These are phyloP conservation scores for Sinella curviseta DNA, from an alignment of 1,140 invertebrate genomes.

Conservation along the genomic window DNA sequence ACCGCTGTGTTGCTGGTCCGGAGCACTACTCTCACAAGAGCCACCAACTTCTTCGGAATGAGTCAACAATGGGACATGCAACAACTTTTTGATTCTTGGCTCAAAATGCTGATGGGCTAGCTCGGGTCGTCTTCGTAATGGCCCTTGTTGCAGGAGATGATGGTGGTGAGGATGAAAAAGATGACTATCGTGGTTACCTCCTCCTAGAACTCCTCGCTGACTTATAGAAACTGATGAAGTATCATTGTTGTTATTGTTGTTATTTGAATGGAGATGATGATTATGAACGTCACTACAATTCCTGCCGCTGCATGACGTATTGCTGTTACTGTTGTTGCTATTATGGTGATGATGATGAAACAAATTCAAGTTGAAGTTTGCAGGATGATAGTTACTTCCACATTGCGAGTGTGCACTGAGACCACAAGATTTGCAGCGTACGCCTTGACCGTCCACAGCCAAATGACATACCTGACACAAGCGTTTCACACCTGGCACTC, in stretches of 20 bases:
- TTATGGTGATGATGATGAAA: background rate
- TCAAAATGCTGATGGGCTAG: constrained; percentile 30
- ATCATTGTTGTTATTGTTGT: background rate
- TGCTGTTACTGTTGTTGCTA: background rate
- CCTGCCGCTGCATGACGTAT: background rate
- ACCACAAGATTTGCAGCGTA: constrained; percentile 41
- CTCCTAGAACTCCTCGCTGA: background rate
- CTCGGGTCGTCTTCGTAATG: constrained; percentile 7
- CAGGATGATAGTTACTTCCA: constrained; percentile 28
- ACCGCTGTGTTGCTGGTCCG: background rate
- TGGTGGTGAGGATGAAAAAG: background rate
- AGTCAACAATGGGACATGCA: constrained; percentile 27
- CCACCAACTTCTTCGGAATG: background rate
- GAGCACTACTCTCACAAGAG: background rate
- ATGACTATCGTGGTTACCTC: background rate
- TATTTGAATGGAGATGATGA: constrained; percentile 8
- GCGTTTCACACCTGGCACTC: constrained; percentile 33
- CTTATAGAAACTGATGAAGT: background rate
- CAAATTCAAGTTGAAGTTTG: constrained; percentile 26
- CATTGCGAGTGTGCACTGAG: constrained; percentile 41
- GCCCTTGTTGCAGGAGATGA: background rate
- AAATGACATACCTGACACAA: constrained; percentile 45
- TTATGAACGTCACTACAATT: background rate
- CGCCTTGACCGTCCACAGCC: constrained; percentile 36
- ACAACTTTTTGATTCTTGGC: constrained; percentile 44